Percentiles rank a stretch among this genome's conserved stretches.
Evolutionary conservation across 1,140 invertebrate genomes (phyloP).

Genomic region (Procambarus virginalis): DNA sequence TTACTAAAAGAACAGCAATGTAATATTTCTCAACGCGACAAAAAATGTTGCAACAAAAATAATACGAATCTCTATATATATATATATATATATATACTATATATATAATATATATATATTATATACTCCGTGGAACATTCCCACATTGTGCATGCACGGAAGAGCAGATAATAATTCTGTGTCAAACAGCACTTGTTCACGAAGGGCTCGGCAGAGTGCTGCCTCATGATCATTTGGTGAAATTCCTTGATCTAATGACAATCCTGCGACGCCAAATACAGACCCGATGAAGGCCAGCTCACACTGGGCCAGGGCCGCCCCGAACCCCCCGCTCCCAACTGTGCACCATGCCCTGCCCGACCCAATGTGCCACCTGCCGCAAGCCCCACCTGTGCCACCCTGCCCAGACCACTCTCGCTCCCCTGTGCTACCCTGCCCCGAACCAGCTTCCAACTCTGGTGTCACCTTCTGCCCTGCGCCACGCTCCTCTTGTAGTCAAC

Average conservation of each 20-base stretch:
- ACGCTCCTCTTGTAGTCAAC: background rate
- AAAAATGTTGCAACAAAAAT: no score
- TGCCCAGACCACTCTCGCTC: no score
- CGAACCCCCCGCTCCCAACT: background rate
- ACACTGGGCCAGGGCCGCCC: slow-evolving; percentile 30
- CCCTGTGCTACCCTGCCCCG: slow-evolving; percentile 11
- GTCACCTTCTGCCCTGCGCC: background rate
- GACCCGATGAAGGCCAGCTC: slow-evolving; percentile 42
- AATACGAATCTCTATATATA: no score
- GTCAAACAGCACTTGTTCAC: background rate
- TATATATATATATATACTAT: no score
- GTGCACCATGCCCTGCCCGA: background rate
- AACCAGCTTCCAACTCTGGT: background rate
- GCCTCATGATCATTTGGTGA: slow-evolving; percentile 49
- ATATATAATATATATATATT: no score
- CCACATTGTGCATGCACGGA: slow-evolving; percentile 34
- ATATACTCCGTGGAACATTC: background rate
- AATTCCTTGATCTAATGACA: slow-evolving; percentile 51
- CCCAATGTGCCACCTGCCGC: background rate
- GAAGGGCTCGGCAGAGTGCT: slow-evolving; percentile 19
- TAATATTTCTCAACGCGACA: no score
- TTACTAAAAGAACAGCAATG: no score
- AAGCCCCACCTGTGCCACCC: background rate
- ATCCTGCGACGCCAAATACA: slow-evolving; percentile 39
- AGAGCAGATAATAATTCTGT: slow-evolving; percentile 2